phyloP scores from a whole-genome alignment of 1,140 invertebrate species.

The Zophobas morio region DNA sequence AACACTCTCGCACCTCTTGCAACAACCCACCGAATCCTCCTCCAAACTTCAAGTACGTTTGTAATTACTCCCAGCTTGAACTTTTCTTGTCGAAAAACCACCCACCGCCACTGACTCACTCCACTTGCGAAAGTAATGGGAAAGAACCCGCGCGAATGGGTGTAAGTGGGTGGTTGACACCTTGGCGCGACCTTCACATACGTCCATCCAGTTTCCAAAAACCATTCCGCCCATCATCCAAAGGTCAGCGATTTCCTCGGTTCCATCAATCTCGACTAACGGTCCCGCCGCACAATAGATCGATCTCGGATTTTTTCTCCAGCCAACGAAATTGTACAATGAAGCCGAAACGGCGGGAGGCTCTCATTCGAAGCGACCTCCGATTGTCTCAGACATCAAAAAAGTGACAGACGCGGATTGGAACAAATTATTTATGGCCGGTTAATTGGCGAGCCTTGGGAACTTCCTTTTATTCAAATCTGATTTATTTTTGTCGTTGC shows the following conservation, averaged over 20 bases:
- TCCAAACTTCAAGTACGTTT: background rate
- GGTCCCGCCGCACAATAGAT: conserved; percentile 10
- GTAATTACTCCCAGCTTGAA: background rate
- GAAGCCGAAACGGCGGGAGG: conserved; percentile 16
- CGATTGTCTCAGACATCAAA: conserved; percentile 2
- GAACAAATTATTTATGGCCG: conserved; percentile 12
- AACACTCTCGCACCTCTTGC: too few relatives aligned
- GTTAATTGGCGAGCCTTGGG: conserved; percentile 22
- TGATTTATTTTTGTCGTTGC: conserved; percentile 34
- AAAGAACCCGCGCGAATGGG: conserved; percentile 29
- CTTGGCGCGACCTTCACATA: conserved; percentile 47
- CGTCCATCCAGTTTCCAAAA: conserved; percentile 19
- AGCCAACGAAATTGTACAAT: conserved; percentile 18
- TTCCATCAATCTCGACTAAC: conserved; percentile 21
- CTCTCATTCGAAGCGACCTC: background rate
- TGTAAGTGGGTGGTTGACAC: conserved; percentile 47
- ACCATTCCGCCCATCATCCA: background rate
- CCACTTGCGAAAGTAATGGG: conserved; percentile 9
- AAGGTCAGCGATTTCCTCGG: conserved; percentile 20
- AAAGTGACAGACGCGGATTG: background rate
- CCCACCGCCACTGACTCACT: conserved; percentile 9
- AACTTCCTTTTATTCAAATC: conserved; percentile 31
- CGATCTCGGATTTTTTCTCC: conserved; percentile 7
- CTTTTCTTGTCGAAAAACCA: conserved; percentile 19
- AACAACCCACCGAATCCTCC: too few relatives aligned